Percentiles rank a stretch among this genome's conserved stretches.
These are phyloP conservation scores for Semicossyphus pulcher DNA, from an alignment of 2,113 vertebrate genomes.

Conservation along the genomic window DNA sequence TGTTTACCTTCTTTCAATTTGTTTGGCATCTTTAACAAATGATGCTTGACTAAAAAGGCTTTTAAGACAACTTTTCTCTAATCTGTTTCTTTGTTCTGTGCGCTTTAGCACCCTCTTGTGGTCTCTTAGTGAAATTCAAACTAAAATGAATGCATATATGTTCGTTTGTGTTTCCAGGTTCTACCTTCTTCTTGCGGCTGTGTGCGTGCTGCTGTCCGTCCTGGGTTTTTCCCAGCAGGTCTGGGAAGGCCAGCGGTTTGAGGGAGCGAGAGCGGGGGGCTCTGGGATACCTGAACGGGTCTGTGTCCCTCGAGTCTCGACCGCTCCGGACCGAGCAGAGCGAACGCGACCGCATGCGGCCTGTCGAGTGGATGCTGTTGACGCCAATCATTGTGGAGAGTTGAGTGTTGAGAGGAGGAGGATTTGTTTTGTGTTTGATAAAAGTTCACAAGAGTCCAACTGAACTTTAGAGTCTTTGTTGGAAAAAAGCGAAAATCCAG, in stretches of 20 bases:
- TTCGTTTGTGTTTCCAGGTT: not conserved
- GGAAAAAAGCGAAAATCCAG: not conserved
- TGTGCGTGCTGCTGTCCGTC: constrained; percentile 88
- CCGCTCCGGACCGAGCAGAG: constrained; percentile 93
- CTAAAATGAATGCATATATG: too few species aligned
- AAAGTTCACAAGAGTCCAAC: not conserved
- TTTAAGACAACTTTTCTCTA: too few species aligned
- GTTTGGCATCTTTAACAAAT: too few species aligned
- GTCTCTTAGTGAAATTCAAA: too few species aligned
- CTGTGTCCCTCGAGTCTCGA: constrained; percentile 88
- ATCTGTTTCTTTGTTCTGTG: not conserved
- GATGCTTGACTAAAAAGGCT: too few species aligned
- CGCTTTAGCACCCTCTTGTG: not conserved
- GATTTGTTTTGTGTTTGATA: not conserved
- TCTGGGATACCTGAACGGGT: constrained; percentile 92
- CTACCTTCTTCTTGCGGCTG: constrained; percentile 89
- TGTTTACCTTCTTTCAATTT: too few species aligned
- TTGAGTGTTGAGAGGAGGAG: not conserved
- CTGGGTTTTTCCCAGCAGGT: constrained; percentile 89
- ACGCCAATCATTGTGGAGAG: constrained; percentile 87
- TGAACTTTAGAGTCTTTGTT: too few species aligned
- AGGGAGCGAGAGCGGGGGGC: constrained; percentile 93
- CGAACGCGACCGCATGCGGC: constrained; percentile 91
- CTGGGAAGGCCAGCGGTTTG: constrained; percentile 93
- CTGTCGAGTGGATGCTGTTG: constrained; percentile 94